Conservation (phyloP, 2,888 invertebrate species). For the Parthenolecanium corni region DNA sequence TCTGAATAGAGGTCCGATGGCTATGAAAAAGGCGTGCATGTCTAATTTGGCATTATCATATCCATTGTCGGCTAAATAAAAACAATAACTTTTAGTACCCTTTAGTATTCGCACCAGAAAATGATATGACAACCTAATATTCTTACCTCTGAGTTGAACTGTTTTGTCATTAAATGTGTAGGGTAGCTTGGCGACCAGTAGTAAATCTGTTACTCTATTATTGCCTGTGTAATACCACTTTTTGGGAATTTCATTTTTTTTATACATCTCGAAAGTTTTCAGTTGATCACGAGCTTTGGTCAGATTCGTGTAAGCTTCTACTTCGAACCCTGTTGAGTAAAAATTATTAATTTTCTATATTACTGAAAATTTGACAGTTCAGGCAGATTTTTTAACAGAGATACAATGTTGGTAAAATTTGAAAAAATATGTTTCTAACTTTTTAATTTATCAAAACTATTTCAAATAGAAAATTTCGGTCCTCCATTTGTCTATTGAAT, state of each 20-base stretch:
- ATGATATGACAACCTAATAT: too few relatives aligned
- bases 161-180: background rate
- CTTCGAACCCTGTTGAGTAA: slow-evolving; percentile 6
- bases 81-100: too few relatives aligned
- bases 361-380: too few relatives aligned
- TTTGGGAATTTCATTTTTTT: slow-evolving; percentile 47
- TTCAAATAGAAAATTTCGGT: too few relatives aligned
- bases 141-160: background rate
- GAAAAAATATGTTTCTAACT: too few relatives aligned
- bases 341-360: too few relatives aligned
- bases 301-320: slow-evolving; percentile 26
- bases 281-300: background rate
- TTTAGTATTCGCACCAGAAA: too few relatives aligned
- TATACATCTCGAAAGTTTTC: slow-evolving; percentile 45
- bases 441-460: too few relatives aligned
- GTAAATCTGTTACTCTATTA: background rate
- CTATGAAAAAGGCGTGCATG: slow-evolving; percentile 58
- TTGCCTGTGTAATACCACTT: slow-evolving; percentile 51
- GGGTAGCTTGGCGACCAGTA: background rate
- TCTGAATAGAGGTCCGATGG: slow-evolving; percentile 53
- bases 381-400: too few relatives aligned
- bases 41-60: slow-evolving; percentile 48
- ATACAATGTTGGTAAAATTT: too few relatives aligned
- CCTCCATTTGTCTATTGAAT: too few relatives aligned
- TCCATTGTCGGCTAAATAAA: slow-evolving; percentile 47